Evolutionary conservation across 2,113 vertebrate species (phyloP).

Genomic region (Podiceps cristatus): DNA sequence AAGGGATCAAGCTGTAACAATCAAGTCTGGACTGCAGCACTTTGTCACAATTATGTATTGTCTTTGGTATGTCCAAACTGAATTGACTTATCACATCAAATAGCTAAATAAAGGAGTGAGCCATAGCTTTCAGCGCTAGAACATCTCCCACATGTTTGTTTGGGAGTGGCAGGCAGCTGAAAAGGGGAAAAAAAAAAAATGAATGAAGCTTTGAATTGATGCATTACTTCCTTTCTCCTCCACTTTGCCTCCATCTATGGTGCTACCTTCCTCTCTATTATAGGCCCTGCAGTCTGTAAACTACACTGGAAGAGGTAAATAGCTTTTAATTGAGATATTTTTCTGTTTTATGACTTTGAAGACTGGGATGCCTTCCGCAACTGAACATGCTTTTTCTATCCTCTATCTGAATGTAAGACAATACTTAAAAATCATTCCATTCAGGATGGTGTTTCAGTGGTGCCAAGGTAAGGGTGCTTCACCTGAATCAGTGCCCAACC

Average conservation of each 20-base stretch:
- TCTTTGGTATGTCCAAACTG: conserved; percentile 32
- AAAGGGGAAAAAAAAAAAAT: not conserved
- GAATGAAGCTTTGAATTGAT: not conserved
- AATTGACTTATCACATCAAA: not conserved
- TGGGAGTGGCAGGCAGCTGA: conserved; percentile 45
- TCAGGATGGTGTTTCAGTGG: not conserved
- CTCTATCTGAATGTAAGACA: not conserved
- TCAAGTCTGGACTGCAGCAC: not conserved
- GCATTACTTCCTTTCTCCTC: not conserved
- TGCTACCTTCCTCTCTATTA: not conserved
- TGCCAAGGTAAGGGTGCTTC: not conserved
- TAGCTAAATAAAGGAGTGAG: conserved; percentile 8
- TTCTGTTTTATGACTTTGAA: not conserved
- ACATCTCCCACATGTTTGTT: conserved; percentile 36
- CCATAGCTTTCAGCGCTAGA: conserved; percentile 34
- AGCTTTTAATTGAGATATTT: not conserved
- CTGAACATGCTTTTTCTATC: not conserved
- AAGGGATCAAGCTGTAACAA: not conserved
- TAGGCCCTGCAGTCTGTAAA: not conserved
- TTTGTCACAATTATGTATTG: conserved; percentile 25
- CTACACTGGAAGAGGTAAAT: not conserved
- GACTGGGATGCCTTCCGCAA: not conserved
- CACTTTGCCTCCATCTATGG: not conserved
- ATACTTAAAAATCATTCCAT: rapidly evolving
- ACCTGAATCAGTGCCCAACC: not conserved